Conservation (phyloP, 1,140 invertebrate genomes). For the Anagrus nilaparvatae region DNA sequence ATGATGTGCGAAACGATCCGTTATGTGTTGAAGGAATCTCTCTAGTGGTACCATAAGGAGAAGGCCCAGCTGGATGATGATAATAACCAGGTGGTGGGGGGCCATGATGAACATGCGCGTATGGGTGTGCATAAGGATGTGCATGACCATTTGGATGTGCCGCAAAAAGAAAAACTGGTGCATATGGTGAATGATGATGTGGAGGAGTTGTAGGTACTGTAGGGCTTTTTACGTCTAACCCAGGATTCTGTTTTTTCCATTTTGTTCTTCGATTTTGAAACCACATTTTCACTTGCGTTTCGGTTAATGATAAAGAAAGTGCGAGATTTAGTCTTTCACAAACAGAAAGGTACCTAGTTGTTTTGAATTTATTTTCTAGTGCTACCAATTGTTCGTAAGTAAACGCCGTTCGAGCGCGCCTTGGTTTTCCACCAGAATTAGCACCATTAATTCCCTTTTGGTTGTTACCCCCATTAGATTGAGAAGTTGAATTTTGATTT, state of each 20-base stretch:
- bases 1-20: no score
- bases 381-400: constrained; percentile 98
- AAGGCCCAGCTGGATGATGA: constrained; percentile 30
- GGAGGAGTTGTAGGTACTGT: constrained; percentile 72
- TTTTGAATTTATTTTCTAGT: constrained; percentile 99
- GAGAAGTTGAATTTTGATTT: constrained; percentile 21
- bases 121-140: constrained; percentile 34
- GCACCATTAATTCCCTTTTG: constrained; percentile 25
- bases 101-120: constrained; percentile 34
- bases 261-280: constrained; percentile 96
- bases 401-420: constrained; percentile 92
- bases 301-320: constrained; percentile 86
- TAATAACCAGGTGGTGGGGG: constrained; percentile 35
- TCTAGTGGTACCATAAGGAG: constrained; percentile 31
- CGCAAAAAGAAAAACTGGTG: constrained; percentile 36
- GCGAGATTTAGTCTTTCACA: constrained; percentile 95
- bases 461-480: constrained; percentile 20
- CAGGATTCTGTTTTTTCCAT: constrained; percentile 99
- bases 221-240: constrained; percentile 94
- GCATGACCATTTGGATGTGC: constrained; percentile 37
- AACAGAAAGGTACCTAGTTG: constrained; percentile 93
- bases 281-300: constrained; percentile 98
- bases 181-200: constrained; percentile 38
- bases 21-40: no score
- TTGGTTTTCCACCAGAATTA: constrained; percentile 63